phyloP scores from a whole-genome alignment of 1,140 invertebrate genomes.

The Chionoecetes opilio region DNA sequence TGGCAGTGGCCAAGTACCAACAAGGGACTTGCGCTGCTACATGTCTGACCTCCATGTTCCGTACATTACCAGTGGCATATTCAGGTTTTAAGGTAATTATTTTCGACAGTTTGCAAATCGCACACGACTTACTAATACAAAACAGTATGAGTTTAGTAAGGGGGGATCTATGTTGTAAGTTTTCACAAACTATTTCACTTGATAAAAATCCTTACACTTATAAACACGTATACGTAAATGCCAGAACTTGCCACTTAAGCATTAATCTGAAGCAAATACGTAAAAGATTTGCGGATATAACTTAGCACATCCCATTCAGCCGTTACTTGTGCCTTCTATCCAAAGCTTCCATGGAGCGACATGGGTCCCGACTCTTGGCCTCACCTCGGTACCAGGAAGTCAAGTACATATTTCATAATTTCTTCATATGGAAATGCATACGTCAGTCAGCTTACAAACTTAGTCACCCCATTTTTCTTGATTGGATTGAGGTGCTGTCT shows the following conservation, averaged over 20 bases:
- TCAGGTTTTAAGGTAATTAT: constrained; percentile 62
- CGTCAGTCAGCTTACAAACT: constrained; percentile 69
- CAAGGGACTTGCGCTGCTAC: neutral
- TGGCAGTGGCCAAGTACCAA: neutral
- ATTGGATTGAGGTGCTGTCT: constrained; percentile 59
- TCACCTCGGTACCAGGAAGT: constrained; percentile 55
- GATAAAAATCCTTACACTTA: neutral
- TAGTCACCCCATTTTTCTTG: constrained; percentile 58
- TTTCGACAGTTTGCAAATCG: constrained; percentile 62
- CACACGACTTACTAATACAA: constrained; percentile 3
- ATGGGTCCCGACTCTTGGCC: constrained; percentile 57
- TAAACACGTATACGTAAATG: constrained; percentile 32
- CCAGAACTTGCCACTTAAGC: constrained; percentile 63
- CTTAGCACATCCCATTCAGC: constrained; percentile 79
- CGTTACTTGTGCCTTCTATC: constrained; percentile 79
- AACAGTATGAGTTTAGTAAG: constrained; percentile 39
- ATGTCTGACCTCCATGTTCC: constrained; percentile 54
- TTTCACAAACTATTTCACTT: neutral
- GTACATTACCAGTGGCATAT: constrained; percentile 70
- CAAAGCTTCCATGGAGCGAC: constrained; percentile 79
- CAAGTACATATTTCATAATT: constrained; percentile 64
- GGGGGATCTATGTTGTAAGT: constrained; percentile 47
- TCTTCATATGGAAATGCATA: constrained; percentile 68
- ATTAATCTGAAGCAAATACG: constrained; percentile 36
- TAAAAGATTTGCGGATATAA: constrained; percentile 73